Base-by-base conservation (phyloP, 2,888 invertebrate species). In the Erynnis tages region DNA sequence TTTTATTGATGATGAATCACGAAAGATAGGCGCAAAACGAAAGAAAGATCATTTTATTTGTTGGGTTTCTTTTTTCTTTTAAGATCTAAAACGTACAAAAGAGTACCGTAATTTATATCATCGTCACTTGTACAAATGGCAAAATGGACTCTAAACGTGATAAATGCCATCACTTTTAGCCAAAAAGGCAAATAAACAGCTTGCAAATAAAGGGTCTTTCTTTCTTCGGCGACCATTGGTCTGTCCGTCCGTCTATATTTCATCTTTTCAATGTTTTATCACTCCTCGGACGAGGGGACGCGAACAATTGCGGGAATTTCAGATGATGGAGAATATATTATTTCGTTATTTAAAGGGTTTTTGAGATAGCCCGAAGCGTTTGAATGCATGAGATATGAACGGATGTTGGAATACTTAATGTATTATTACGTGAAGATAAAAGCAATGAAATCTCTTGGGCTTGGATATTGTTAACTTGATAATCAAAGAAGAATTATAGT, bases 181-280 rank as follows among this genome's bases (percentile, higher is more conserved):
- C 59, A 59, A 61, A 64, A 60, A 62, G 60, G 58, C 61, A 62
- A 65, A 61, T 60, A 64, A 64, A 62, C 61, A 63, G 58, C n/a
- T 30, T 38, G 38, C 5, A 61, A 60, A 62, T 61, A 62, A 63
- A 64, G 58, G 61, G 55, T 56, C 59, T 62, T 62, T 59, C 65
- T 65, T 71, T 61, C 62, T 64, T 63, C 67, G 70, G 71, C 71
- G 74, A 70, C 73, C 75, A 67, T 53, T 65, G 67, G 69, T 61
- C 56, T 69, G 69, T 67, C 67, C 69, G 67, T 66, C 60, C 65
- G 65, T 61, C 67, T 71, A 80, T 82, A 82, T 77, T 76, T 82
- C 80, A 82, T 82, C 77, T 76, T 80, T 83, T 82, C 79, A 82
- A 66, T 72, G 65, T 75, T 80, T 83, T 82, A 83, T 84, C 73